phyloP scores from a whole-genome alignment of 2,113 vertebrate species.

The Verasper variegatus region DNA sequence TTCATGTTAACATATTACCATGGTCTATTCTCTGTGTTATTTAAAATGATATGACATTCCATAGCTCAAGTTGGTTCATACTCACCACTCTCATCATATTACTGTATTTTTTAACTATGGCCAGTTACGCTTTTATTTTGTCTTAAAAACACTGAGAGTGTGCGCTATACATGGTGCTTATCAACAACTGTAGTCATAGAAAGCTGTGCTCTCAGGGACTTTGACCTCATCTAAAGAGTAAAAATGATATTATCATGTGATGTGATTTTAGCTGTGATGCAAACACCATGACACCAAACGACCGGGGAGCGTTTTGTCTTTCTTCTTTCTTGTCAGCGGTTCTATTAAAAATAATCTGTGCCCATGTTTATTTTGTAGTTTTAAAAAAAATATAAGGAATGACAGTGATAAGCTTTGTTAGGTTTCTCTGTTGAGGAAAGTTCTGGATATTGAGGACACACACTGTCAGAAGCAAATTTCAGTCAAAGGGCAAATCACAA shows the following conservation, averaged over 20 bases:
- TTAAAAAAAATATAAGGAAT: constrained; percentile 37
- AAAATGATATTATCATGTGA: constrained; percentile 45
- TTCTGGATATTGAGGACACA: constrained; percentile 58
- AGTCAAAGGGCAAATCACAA: constrained; percentile 58
- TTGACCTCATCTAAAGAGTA: constrained; percentile 64
- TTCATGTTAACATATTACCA: constrained; percentile 51
- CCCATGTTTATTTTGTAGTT: constrained; percentile 40
- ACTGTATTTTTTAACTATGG: constrained; percentile 67
- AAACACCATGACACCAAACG: constrained; percentile 37
- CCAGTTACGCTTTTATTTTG: constrained; percentile 62
- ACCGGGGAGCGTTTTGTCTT: constrained; percentile 1
- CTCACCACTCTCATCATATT: constrained; percentile 51
- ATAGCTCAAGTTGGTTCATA: constrained; percentile 58
- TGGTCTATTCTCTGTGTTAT: constrained; percentile 72
- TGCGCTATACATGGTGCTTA: constrained; percentile 56
- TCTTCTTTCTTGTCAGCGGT: constrained; percentile 7
- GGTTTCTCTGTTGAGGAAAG: constrained; percentile 30
- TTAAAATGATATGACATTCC: constrained; percentile 62
- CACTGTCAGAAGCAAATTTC: constrained; percentile 59
- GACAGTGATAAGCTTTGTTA: constrained; percentile 41
- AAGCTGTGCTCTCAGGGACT: constrained; percentile 79
- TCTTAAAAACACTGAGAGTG: constrained; percentile 66
- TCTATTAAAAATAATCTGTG: constrained; percentile 36
- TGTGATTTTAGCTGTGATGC: constrained; percentile 67
- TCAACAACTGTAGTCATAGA: constrained; percentile 55